phyloP scores from a whole-genome alignment of 1,140 invertebrate genomes.

The Heliconius congener region DNA sequence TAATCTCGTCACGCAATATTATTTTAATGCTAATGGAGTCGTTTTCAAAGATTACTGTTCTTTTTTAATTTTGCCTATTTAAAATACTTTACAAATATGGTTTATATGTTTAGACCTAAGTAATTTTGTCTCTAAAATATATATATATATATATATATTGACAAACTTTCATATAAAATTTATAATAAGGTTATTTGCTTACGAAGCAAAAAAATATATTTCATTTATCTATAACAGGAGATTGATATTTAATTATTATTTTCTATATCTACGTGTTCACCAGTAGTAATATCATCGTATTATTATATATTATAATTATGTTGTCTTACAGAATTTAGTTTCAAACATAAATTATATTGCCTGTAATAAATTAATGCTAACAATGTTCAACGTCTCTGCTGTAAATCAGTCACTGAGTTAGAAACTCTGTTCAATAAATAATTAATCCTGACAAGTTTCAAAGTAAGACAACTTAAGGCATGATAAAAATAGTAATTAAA shows the following conservation, averaged over 20 bases:
- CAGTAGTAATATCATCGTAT: too few species aligned
- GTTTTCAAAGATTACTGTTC: background rate
- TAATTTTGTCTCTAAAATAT: background rate
- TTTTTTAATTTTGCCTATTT: background rate
- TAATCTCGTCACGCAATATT: conserved; percentile 18
- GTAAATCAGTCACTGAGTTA: background rate
- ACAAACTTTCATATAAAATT: background rate
- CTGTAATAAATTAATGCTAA: conserved; percentile 2
- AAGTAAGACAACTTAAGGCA: background rate
- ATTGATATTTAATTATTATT: too few species aligned
- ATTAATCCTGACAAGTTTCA: background rate
- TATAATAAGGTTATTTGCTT: too few species aligned
- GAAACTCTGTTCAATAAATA: background rate
- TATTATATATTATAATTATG: background rate
- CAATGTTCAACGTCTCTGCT: background rate
- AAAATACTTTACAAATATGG: background rate
- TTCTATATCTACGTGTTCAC: too few species aligned
- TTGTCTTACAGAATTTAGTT: background rate
- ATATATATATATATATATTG: background rate
- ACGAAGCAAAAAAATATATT: too few species aligned
- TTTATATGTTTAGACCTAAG: background rate
- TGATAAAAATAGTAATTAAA: background rate
- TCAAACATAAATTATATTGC: background rate
- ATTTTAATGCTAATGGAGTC: conserved; percentile 17
- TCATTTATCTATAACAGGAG: too few species aligned